Evolutionary conservation across 1,140 invertebrate genomes (phyloP).

Genomic region (Drosophila seguyi): DNA sequence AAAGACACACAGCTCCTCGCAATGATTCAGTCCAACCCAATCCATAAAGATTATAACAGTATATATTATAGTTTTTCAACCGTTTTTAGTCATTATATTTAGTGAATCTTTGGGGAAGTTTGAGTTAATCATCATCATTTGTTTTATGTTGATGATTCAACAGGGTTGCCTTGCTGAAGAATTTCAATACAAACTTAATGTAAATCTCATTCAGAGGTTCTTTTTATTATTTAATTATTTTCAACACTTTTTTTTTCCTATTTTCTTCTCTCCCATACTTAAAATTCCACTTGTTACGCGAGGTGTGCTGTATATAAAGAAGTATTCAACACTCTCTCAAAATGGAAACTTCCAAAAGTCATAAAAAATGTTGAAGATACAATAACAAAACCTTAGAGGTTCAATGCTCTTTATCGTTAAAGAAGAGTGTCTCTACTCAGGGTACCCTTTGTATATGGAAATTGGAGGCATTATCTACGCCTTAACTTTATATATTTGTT

Average conservation of each 20-base stretch:
- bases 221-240: constrained; percentile 49
- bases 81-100: neutral
- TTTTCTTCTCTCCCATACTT: constrained; percentile 35
- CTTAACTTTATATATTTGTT: neutral
- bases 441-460: constrained; percentile 1
- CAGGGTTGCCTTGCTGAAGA: constrained; percentile 6
- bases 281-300: constrained; percentile 71
- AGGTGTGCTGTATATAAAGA: constrained; percentile 41
- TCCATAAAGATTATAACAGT: neutral
- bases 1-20: neutral
- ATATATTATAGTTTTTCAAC: neutral
- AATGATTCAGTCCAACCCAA: constrained; percentile 3
- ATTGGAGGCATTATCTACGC: neutral
- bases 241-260: constrained; percentile 33
- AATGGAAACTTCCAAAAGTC: constrained; percentile 52
- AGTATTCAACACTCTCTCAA: constrained; percentile 42
- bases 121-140: constrained; percentile 13
- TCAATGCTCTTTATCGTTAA: constrained; percentile 50
- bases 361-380: constrained; percentile 38
- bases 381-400: constrained; percentile 48
- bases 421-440: neutral
- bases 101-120: neutral
- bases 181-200: constrained; percentile 19
- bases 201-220: constrained; percentile 26
- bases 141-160: constrained; percentile 39